Evolutionary conservation across 2,888 invertebrate genomes (phyloP), one percentile per base, ranked within the genome.

Genomic region (Calliphora vomitoria): DNA sequence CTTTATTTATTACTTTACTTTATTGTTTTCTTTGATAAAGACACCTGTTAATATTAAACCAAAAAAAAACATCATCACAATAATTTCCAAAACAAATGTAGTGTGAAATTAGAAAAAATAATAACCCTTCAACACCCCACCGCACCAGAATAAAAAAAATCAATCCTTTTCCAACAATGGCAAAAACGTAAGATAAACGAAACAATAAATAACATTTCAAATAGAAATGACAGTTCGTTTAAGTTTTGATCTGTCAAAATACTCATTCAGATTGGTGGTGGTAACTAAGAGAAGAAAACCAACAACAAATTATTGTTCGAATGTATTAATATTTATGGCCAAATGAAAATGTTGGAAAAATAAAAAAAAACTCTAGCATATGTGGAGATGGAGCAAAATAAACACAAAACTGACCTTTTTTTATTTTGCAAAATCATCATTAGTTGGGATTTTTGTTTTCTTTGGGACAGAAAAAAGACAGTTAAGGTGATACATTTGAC

Each of bases 51-150:
- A 82, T 58, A 83, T 79, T 81, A 35, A 74, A 41, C 15, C 8
- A 53, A 53, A 53, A 15, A 25, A 83, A 20, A 72, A 69, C n/a
- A 55, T 80, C 76, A 64, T 69, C 85, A 79, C 55, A 15, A 38
- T 53, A 25, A 64, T 75, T 76, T 75, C 13, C 64, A 83, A 78
- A 88, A 50, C 55, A 88, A 88, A 86, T 88, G 86, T 75, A 86
- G 86, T 88, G 88, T 88, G 86, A 88, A 88, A 88, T 88, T 85
- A 60, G 35, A 85, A 87, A 85, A 80, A 68, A 41, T 8, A 35
- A 53, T 76, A 85, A 85, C 85, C 85, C 85, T 85, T 85, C 55
- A 44, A 69, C 68, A 80, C 41, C 15, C 25, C 31, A 38, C 15
- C 68, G 68, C 41, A 15, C 25, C 31, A 38, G 4, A 31, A 1